Evolutionary conservation across 2,888 invertebrate genomes (phyloP), one percentile per base, ranked within the genome.

Genomic region (Stomorhina lunata): DNA sequence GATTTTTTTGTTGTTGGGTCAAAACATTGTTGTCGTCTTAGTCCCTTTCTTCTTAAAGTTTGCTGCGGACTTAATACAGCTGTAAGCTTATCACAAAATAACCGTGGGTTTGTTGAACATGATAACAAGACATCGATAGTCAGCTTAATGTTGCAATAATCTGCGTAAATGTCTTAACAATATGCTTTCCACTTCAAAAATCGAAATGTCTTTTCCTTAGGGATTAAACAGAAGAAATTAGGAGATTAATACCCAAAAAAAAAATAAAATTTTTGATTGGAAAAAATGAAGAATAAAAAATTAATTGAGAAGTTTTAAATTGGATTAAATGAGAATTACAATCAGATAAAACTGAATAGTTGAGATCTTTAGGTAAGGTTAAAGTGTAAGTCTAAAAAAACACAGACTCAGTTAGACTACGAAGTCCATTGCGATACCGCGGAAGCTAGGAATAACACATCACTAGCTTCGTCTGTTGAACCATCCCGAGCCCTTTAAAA

Each of bases 121-220:
- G 57, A 76, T 59, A 66, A 59, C n/a, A n/a, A 17, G 15, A 48
- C 65, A 48, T n/a, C n/a, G n/a, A n/a, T n/a, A 66, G 48, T 50
- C 48, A 48, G 29, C 29, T 68, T 76, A n/a, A 76, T 66, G 34
- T 7, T 20, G 34, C 15, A 9, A 40, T 57, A 76, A 76, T 76
- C 57, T 48, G 17, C 34, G 3, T 40, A 45, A 68, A 59, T 68
- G 76, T 68, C 59, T 22, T 59, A 37, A 50, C 37, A 59, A 59
- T 53, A 34, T 27, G n/a, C 65, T 55, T 65, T 55, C 29, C 63
- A 32, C 29, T 50, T 55, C 43, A 75, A 32, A 43, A 65, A 63
- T 40, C 9, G 50, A 43, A 55, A 63, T 55, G 22, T 61, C 12
- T 61, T 37, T 22, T 55, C 43, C 43, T 55, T 34, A 69, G 55